Evolutionary conservation across 2,888 invertebrate genomes (phyloP).

Genomic region (Fissipunctia ypsillon): DNA sequence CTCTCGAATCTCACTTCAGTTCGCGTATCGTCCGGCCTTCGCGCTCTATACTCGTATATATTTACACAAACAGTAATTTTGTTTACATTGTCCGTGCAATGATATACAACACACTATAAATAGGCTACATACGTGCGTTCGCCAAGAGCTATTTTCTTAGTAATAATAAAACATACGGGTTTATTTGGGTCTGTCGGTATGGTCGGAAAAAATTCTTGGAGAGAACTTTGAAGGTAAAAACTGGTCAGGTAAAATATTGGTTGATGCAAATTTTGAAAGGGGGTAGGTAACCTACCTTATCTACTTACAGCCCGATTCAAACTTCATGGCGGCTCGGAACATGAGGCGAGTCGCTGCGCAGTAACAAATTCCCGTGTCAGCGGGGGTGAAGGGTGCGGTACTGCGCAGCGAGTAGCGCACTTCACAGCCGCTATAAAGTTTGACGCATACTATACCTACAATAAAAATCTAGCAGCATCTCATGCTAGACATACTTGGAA

Average conservation of each 20-base stretch:
- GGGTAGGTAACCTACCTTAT: too few relatives aligned
- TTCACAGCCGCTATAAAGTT: too few relatives aligned
- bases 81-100: slow-evolving; percentile 82
- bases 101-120: slow-evolving; percentile 78
- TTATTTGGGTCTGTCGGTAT: slow-evolving; percentile 59
- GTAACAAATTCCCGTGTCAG: too few relatives aligned
- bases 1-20: slow-evolving; percentile 49
- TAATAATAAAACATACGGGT: slow-evolving; percentile 69
- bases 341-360: too few relatives aligned
- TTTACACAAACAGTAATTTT: slow-evolving; percentile 81
- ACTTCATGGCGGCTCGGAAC: too few relatives aligned
- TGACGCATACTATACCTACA: too few relatives aligned
- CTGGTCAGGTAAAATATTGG: not conserved
- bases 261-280: not conserved
- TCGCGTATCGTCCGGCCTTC: slow-evolving; percentile 64
- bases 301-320: too few relatives aligned
- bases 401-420: too few relatives aligned
- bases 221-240: slow-evolving; percentile 6
- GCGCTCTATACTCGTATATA: slow-evolving; percentile 66
- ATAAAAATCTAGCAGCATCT: not conserved
- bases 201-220: slow-evolving; percentile 20
- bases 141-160: slow-evolving; percentile 74
- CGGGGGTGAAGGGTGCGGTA: too few relatives aligned
- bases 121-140: slow-evolving; percentile 68
- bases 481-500: not conserved